Evolutionary conservation across 2,797 vertebrate species (phyloP).

Genomic region (Limosa lapponica): DNA sequence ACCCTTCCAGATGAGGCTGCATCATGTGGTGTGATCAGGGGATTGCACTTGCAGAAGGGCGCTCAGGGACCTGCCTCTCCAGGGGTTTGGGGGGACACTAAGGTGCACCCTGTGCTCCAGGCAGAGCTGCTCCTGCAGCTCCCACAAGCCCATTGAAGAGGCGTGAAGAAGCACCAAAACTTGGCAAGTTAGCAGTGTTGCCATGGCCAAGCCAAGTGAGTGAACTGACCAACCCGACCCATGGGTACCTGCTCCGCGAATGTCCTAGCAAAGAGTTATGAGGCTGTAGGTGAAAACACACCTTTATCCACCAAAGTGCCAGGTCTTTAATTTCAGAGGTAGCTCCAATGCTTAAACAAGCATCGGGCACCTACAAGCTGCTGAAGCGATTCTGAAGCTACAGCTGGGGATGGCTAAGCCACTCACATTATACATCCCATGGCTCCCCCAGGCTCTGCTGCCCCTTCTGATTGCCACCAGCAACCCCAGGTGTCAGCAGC

Average conservation of each 20-base stretch:
- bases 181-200: neutral
- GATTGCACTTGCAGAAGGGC: neutral
- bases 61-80: neutral
- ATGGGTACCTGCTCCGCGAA: rapidly evolving
- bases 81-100: neutral
- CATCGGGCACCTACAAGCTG: rapidly evolving
- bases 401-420: rapidly evolving
- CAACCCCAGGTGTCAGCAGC: neutral
- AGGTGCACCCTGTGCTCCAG: neutral
- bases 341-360: neutral
- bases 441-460: neutral
- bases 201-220: rapidly evolving
- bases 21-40: rapidly evolving
- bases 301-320: neutral
- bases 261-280: too few species aligned
- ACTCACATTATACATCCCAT: rapidly evolving
- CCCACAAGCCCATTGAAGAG: rapidly evolving
- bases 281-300: neutral
- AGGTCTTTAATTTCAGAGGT: neutral
- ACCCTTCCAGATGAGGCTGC: too few species aligned
- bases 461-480: neutral
- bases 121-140: neutral
- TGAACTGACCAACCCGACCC: neutral
- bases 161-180: neutral
- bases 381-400: neutral